Evolutionary conservation across 2,113 vertebrate species (phyloP), one percentile per base, ranked within the genome.

Genomic region (Oncorhynchus kisutch): DNA sequence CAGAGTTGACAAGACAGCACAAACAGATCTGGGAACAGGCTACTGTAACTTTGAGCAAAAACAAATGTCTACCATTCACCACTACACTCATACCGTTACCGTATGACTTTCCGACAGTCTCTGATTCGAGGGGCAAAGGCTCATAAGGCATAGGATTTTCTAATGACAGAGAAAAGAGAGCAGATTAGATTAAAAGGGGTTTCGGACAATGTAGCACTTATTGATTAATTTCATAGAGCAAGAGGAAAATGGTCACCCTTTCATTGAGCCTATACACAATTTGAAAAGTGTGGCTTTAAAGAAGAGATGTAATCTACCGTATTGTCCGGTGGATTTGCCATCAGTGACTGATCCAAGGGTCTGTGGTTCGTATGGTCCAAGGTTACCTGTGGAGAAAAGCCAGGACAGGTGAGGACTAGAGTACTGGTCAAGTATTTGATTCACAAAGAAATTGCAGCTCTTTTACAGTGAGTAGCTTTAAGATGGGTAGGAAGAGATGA

Each of bases 311-410:
- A 31, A 31, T 8, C 71, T 71, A 84, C 81, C 77, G 20, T 65
- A 62, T 72, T 77, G 70, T 67, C 64, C 70, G 66, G 71, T 75
- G 67, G 78, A 70, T 81, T 70, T 84, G 39, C 75, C 84, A 25
- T 87, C 85, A 74, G 88, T 71, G 71, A 80, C 78, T 57, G 85
- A 81, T 27, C 86, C 84, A 45, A 87, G 76, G 20, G 76, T 79
- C 74, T 90, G 85, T 0, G 82, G 13, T 54, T 84, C 81, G 65
- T 86, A 87, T 1, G 54, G 65, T 34, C 73, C 76, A 59, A 82
- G 84, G 74, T 83, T 84, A 29, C 29, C 91, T 92, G 12, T 22
- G 51, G 51, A 54, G 51, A 54, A 54, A 54, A 18, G 16, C 51
- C 51, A 16, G 12, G 13, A 54, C 12, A 54, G 51, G 16, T 54